Evolutionary conservation across 2,888 invertebrate genomes (phyloP).

Genomic region (Campoplex capitator): DNA sequence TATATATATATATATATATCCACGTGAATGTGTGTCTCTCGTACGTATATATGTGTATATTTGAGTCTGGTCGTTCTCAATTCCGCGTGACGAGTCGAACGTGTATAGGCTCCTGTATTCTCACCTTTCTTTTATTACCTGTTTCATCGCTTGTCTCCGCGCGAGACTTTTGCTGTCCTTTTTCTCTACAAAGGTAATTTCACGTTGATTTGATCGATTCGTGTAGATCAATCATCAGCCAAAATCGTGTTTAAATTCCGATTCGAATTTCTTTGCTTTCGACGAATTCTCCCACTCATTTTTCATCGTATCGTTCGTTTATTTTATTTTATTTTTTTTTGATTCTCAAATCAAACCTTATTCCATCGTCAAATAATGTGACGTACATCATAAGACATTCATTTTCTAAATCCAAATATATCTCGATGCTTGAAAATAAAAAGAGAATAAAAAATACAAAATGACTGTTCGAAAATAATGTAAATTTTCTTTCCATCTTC

Average conservation of each 20-base stretch:
- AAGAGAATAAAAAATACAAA: too few species aligned
- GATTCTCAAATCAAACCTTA: background rate
- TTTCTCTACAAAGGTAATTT: slow-evolving; percentile 12
- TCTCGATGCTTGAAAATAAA: background rate
- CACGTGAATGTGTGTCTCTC: background rate
- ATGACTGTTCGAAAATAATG: background rate
- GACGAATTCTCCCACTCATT: background rate
- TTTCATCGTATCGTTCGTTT: background rate
- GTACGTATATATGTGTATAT: background rate
- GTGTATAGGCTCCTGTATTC: slow-evolving; percentile 45
- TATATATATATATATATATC: too few species aligned
- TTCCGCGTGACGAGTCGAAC: slow-evolving; percentile 45
- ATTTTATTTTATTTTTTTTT: background rate
- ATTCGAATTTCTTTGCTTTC: background rate
- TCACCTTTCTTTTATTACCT: slow-evolving; percentile 57
- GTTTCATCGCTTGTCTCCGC: slow-evolving; percentile 44
- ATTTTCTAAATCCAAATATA: background rate
- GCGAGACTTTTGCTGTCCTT: slow-evolving; percentile 36
- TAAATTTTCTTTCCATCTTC: background rate
- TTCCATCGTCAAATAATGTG: background rate
- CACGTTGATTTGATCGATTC: background rate
- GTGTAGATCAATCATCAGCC: background rate
- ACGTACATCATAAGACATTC: background rate
- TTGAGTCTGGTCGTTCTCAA: slow-evolving; percentile 31
- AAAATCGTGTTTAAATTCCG: background rate